Percentiles rank a stretch among this genome's conserved stretches.
Conservation (phyloP, 1,140 invertebrate genomes). For the Drosophila hydei region DNA sequence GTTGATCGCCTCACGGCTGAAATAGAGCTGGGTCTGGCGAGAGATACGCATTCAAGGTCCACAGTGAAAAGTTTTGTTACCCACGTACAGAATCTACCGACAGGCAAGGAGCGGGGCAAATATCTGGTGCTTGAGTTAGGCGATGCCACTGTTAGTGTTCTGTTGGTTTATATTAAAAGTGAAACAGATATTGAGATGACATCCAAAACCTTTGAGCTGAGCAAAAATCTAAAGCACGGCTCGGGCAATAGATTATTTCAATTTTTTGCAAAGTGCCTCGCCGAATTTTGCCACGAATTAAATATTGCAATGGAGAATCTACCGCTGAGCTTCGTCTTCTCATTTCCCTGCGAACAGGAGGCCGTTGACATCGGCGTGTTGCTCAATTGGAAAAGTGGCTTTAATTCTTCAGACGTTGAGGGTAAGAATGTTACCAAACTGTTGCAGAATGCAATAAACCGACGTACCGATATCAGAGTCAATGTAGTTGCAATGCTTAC, state of each 20-base stretch:
- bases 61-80: constrained; percentile 91
- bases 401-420: constrained; percentile 58
- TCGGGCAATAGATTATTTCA: constrained; percentile 95
- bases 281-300: constrained; percentile 93
- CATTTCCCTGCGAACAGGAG: constrained; percentile 95
- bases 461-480: constrained; percentile 85
- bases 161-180: constrained; percentile 93
- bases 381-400: constrained; percentile 93
- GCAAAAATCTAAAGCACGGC: constrained; percentile 95
- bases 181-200: constrained; percentile 92
- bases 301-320: constrained; percentile 86
- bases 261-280: constrained; percentile 98
- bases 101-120: constrained; percentile 97
- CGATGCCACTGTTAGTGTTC: constrained; percentile 98
- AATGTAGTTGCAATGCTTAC: constrained; percentile 97
- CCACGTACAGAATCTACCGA: constrained; percentile 97
- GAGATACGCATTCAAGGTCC: constrained; percentile 90
- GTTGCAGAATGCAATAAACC: constrained; percentile 90
- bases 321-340: constrained; percentile 97
- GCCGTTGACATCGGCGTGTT: constrained; percentile 94
- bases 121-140: constrained; percentile 98
- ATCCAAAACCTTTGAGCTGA: constrained; percentile 97
- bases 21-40: constrained; percentile 92
- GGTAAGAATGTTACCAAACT: constrained; percentile 94
- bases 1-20: constrained; percentile 90